Evolutionary conservation across 1,140 invertebrate genomes (phyloP).

Genomic region (Chelonus insularis): DNA sequence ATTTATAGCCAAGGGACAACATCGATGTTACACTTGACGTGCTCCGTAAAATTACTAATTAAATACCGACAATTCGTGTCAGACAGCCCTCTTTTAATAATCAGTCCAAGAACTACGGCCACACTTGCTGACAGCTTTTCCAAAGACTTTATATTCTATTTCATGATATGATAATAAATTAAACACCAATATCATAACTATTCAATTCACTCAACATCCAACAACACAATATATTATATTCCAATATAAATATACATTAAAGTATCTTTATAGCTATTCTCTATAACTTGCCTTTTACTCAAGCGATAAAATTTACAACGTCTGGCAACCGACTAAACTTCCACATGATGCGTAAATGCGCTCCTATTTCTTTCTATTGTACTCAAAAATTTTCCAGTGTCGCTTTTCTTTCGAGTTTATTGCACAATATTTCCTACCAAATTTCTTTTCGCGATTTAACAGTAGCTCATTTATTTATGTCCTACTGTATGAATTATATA

Average conservation of each 20-base stretch:
- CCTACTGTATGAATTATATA: too few species aligned
- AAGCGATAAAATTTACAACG: slow-evolving; percentile 50
- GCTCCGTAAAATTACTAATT: slow-evolving; percentile 44
- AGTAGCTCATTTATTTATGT: too few species aligned
- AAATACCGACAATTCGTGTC: slow-evolving; percentile 36
- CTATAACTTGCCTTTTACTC: slow-evolving; percentile 48
- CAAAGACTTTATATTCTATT: too few species aligned
- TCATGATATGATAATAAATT: not conserved
- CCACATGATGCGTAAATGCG: not conserved
- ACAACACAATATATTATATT: slow-evolving; percentile 43
- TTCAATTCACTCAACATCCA: slow-evolving; percentile 43
- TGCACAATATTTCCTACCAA: too few species aligned
- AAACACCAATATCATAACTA: slow-evolving; percentile 15
- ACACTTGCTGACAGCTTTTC: too few species aligned
- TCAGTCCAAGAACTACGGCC: too few species aligned
- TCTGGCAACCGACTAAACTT: slow-evolving; percentile 34
- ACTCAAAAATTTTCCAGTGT: not conserved
- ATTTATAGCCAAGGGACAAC: slow-evolving; percentile 24
- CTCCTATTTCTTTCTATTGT: not conserved
- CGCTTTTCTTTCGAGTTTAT: too few species aligned
- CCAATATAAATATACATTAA: slow-evolving; percentile 49
- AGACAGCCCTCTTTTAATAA: not conserved
- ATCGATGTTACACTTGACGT: slow-evolving; percentile 32
- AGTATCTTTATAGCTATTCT: slow-evolving; percentile 47
- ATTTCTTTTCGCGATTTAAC: too few species aligned